Evolutionary conservation across 2,888 invertebrate species (phyloP).

Genomic region (Cremastinae sp.): DNA sequence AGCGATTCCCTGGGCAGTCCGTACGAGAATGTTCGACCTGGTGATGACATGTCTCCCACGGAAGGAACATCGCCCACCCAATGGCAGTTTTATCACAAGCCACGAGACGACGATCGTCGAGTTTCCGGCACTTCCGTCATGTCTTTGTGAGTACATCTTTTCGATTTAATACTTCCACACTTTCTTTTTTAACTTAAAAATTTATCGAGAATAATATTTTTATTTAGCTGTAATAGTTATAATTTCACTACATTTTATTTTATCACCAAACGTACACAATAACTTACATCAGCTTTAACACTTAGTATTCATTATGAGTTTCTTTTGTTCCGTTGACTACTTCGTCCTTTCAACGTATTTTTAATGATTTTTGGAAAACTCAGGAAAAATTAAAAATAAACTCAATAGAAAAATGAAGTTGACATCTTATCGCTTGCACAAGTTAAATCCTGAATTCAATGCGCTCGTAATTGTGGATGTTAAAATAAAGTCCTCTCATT

Average conservation of each 20-base stretch:
- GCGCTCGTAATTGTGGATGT: background rate
- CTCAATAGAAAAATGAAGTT: no score
- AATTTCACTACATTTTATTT: no score
- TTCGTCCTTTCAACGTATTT: no score
- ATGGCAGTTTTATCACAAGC: constrained; percentile 82
- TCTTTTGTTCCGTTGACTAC: no score
- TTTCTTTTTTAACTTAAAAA: constrained; percentile 18
- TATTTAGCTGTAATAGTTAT: background rate
- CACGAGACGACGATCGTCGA: constrained; percentile 82
- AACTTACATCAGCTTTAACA: no score
- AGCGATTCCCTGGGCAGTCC: constrained; percentile 84
- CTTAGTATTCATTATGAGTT: no score
- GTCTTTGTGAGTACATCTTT: constrained; percentile 81
- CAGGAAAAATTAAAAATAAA: no score
- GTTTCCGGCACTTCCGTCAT: constrained; percentile 83
- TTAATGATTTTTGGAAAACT: no score
- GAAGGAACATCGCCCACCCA: constrained; percentile 82
- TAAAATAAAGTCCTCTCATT: constrained; percentile 23
- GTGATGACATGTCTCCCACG: constrained; percentile 81
- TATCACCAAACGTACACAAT: no score
- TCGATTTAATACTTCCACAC: background rate
- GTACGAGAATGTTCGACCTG: constrained; percentile 84
- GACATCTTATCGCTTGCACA: no score
- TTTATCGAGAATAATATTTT: no score
- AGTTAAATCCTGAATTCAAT: background rate